phyloP scores from a whole-genome alignment of 1,140 invertebrate species.

The Diprion similis region DNA sequence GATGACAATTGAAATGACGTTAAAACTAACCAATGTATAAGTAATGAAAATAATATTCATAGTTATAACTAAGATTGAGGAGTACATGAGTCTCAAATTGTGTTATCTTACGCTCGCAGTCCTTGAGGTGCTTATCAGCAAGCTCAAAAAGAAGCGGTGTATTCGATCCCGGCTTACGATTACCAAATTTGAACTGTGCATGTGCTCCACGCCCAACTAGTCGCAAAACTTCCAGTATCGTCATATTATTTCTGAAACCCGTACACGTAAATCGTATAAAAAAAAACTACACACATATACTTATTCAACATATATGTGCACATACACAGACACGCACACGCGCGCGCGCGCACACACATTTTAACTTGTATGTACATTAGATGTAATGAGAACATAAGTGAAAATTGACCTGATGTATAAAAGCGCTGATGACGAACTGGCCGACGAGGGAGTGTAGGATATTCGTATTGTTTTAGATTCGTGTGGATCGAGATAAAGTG shows the following conservation, averaged over 20 bases:
- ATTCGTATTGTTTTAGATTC: conserved; percentile 54
- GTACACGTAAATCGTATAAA: background rate
- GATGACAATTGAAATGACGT: too few species aligned
- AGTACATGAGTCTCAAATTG: too few species aligned
- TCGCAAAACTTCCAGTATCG: conserved; percentile 85
- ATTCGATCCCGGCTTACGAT: conserved; percentile 79
- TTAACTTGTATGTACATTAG: too few species aligned
- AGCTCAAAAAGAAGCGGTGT: conserved; percentile 85
- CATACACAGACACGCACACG: too few species aligned
- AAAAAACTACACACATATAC: background rate
- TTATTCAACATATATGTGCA: background rate
- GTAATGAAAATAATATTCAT: conserved; percentile 28
- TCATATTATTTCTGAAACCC: conserved; percentile 87
- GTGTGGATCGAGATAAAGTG: conserved; percentile 56
- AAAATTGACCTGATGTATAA: conserved; percentile 52
- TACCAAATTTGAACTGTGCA: conserved; percentile 91
- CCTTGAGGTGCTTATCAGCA: conserved; percentile 80
- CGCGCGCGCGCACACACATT: background rate
- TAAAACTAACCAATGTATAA: background rate
- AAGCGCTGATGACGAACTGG: conserved; percentile 49
- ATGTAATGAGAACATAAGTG: background rate
- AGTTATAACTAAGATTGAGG: too few species aligned
- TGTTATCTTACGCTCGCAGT: conserved; percentile 73
- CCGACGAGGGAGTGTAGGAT: conserved; percentile 52
- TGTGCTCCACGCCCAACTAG: conserved; percentile 83